Percentiles rank a stretch among this genome's conserved stretches.
phyloP scores from a whole-genome alignment of 2,797 vertebrate genomes.

The Chaenodraco wilsoni region DNA sequence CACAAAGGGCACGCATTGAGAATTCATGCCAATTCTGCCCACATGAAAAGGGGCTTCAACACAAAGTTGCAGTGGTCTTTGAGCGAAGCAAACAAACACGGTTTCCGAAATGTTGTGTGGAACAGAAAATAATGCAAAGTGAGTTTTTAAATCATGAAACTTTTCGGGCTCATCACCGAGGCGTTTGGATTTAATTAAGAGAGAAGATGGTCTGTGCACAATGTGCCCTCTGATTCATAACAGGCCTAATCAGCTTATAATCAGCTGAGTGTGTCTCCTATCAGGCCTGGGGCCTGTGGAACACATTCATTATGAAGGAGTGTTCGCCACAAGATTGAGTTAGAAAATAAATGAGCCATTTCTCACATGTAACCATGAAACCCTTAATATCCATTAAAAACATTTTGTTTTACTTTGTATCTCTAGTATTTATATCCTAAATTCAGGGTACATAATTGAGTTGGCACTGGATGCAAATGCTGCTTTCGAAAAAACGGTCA shows the following conservation, averaged over 20 bases:
- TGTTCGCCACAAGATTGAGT: slow-evolving; percentile 24
- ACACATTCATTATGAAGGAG: slow-evolving; percentile 54
- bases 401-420: too few relatives aligned
- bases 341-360: slow-evolving; percentile 17
- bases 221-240: slow-evolving; percentile 54
- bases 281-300: slow-evolving; percentile 40
- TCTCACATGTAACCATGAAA: slow-evolving; percentile 15
- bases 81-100: slow-evolving; percentile 15
- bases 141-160: not conserved
- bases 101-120: not conserved
- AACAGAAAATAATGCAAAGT: slow-evolving; percentile 1
- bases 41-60: slow-evolving; percentile 12
- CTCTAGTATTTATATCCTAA: too few relatives aligned
- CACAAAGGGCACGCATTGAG: slow-evolving; percentile 52
- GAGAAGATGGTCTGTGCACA: slow-evolving; percentile 36
- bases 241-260: slow-evolving; percentile 62
- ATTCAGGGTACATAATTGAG: not conserved
- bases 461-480: slow-evolving; percentile 4
- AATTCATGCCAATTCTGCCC: slow-evolving; percentile 34
- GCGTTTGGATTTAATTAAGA: slow-evolving; percentile 58
- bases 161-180: slow-evolving; percentile 22
- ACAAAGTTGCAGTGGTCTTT: slow-evolving; percentile 10
- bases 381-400: not conserved
- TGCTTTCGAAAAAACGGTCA: slow-evolving; percentile 1
- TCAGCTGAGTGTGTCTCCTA: slow-evolving; percentile 49